Evolutionary conservation across 2,113 vertebrate genomes (phyloP).

Genomic region (Lynx canadensis): DNA sequence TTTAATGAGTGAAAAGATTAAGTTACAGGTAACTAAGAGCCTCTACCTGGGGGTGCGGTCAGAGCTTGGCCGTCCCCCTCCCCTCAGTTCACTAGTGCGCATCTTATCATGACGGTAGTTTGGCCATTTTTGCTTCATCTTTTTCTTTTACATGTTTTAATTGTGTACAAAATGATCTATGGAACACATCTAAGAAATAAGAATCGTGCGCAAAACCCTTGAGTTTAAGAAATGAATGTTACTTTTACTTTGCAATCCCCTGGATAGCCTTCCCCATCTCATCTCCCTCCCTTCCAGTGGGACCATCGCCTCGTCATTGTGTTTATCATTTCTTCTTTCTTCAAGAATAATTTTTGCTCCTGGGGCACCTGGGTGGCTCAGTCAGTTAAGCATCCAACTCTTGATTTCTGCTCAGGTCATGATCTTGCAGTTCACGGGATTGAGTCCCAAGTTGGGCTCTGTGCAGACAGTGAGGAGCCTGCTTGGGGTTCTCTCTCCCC

Average conservation of each 20-base stretch:
- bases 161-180: not conserved
- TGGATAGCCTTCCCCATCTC: not conserved
- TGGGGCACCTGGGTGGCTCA: too few relatives aligned
- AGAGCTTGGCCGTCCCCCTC: rapidly evolving
- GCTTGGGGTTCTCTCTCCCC: too few relatives aligned
- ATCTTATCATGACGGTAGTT: not conserved
- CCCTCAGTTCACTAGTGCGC: not conserved
- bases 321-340: not conserved
- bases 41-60: not conserved
- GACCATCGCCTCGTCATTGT: not conserved
- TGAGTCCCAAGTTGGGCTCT: too few relatives aligned
- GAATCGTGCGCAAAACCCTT: not conserved
- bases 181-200: not conserved
- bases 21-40: too few relatives aligned
- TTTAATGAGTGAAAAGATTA: not conserved
- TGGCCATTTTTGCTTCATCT: not conserved
- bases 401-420: too few relatives aligned
- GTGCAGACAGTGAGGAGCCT: too few relatives aligned
- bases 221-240: not conserved
- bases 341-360: not conserved
- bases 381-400: too few relatives aligned
- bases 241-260: not conserved
- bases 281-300: not conserved
- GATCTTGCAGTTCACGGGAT: too few relatives aligned
- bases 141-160: constrained; percentile 14